phyloP scores from a whole-genome alignment of 2,797 vertebrate species.

The Typhlichthys eigenmanni region DNA sequence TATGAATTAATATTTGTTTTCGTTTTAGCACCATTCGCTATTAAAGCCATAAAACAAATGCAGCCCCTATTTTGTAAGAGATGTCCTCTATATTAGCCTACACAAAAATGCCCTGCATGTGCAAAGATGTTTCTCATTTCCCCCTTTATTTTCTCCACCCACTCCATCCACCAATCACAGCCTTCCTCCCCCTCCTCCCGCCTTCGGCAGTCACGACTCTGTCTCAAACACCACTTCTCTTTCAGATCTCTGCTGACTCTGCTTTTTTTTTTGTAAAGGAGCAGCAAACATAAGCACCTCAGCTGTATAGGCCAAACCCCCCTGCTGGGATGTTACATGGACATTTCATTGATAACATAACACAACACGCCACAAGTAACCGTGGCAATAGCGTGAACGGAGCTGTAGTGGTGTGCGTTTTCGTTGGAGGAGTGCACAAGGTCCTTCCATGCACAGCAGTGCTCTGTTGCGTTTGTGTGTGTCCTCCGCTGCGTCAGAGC shows the following conservation, averaged over 20 bases:
- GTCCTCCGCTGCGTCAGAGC: conserved; percentile 24
- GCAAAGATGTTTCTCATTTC: conserved; percentile 64
- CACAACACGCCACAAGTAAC: conserved; percentile 3
- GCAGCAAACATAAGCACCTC: conserved; percentile 6
- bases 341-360: conserved; percentile 1
- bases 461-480: not conserved
- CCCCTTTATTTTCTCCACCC: conserved; percentile 70
- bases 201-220: conserved; percentile 68
- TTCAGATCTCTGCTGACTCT: conserved; percentile 56
- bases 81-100: conserved; percentile 47
- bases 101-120: conserved; percentile 36
- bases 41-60: conserved; percentile 33
- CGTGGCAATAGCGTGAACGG: conserved; percentile 24
- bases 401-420: conserved; percentile 53
- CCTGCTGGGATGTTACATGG: no score
- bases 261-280: conserved; percentile 33
- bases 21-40: not conserved
- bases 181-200: conserved; percentile 39
- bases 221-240: conserved; percentile 39
- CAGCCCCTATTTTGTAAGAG: conserved; percentile 1
- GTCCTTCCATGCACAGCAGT: no score
- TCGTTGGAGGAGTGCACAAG: conserved; percentile 44
- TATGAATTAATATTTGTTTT: conserved; percentile 10
- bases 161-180: conserved; percentile 73
- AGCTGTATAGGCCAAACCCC: not conserved